A percentile compares a stretch with the other conserved stretches of the same genome.
These are phyloP conservation scores for Enteromius afrohamiltoni DNA, from an alignment of 2,797 vertebrate genomes.

Conservation along the genomic window DNA sequence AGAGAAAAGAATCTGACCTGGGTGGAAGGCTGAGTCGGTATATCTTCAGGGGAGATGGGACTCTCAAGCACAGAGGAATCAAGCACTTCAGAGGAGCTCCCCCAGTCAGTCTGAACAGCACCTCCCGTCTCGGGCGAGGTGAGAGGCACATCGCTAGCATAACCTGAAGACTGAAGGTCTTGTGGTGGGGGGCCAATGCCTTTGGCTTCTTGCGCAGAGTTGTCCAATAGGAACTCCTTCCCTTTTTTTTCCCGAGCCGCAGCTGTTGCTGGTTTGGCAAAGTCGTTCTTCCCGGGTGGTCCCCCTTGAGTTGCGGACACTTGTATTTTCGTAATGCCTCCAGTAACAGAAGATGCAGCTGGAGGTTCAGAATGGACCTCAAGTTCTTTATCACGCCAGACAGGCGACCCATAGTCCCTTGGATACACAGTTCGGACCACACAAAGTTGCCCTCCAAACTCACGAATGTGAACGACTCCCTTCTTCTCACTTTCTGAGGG, in stretches of 20 bases:
- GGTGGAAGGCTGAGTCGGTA: constrained; percentile 58
- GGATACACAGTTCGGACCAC: constrained; percentile 82
- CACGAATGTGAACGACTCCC: constrained; percentile 79
- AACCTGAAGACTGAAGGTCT: constrained; percentile 70
- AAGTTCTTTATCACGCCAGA: constrained; percentile 67
- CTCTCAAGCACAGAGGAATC: constrained; percentile 76
- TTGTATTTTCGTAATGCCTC: constrained; percentile 69
- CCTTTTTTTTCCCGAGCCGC: constrained; percentile 7
- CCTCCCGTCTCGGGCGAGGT: constrained; percentile 78
- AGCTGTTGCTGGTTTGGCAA: constrained; percentile 31
- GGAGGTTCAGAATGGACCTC: constrained; percentile 67
- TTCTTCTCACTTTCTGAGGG: constrained; percentile 65
- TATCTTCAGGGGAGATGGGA: constrained; percentile 71
- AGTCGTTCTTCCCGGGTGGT: background rate
- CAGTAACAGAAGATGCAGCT: constrained; percentile 58
- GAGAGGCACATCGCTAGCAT: constrained; percentile 78
- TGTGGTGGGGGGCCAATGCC: constrained; percentile 45
- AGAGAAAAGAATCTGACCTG: constrained; percentile 72
- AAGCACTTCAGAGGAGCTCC: constrained; percentile 77
- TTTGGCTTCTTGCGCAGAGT: constrained; percentile 49
- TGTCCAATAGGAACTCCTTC: constrained; percentile 63
- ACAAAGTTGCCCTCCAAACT: constrained; percentile 79
- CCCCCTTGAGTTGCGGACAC: constrained; percentile 53
- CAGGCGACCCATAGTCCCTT: constrained; percentile 74
- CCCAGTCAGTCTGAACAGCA: constrained; percentile 77